These are phyloP conservation scores for Mimachlamys varia DNA, from an alignment of 2,888 invertebrate species.

Conservation along the genomic window DNA sequence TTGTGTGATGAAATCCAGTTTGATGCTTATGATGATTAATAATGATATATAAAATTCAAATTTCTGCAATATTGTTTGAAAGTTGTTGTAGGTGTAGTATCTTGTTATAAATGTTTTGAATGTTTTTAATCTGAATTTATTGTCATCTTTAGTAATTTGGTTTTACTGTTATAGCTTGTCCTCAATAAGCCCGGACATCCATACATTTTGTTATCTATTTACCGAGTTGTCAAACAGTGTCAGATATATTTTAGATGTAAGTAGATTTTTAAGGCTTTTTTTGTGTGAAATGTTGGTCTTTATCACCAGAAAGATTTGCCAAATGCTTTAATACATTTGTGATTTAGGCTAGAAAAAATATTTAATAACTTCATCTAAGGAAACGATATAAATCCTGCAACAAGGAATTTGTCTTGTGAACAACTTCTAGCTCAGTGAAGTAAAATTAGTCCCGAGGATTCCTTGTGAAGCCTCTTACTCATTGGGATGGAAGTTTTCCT, in stretches of 20 bases:
- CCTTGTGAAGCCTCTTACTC: too few species aligned
- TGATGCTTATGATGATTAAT: neutral
- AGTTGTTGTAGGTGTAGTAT: neutral
- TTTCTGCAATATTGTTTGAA: conserved; percentile 36
- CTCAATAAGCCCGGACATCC: neutral
- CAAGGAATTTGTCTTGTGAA: neutral
- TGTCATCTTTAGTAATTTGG: neutral
- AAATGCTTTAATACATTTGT: neutral
- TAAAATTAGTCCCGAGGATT: too few species aligned
- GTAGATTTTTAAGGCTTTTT: neutral
- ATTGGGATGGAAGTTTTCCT: neutral
- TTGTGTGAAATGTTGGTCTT: neutral
- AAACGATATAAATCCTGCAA: neutral
- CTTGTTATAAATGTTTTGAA: conserved; percentile 27
- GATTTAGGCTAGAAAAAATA: neutral
- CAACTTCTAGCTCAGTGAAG: too few species aligned
- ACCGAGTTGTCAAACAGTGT: neutral
- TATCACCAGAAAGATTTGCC: neutral
- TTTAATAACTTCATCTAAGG: neutral
- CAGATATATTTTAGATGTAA: neutral
- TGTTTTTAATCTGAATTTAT: conserved; percentile 21
- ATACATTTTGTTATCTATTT: neutral
- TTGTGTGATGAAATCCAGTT: conserved; percentile 19
- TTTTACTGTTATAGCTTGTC: neutral
- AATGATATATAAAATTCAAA: conserved; percentile 20